Evolutionary conservation across 1,140 invertebrate genomes (phyloP).

Genomic region (Pseudachorutes palmiensis): DNA sequence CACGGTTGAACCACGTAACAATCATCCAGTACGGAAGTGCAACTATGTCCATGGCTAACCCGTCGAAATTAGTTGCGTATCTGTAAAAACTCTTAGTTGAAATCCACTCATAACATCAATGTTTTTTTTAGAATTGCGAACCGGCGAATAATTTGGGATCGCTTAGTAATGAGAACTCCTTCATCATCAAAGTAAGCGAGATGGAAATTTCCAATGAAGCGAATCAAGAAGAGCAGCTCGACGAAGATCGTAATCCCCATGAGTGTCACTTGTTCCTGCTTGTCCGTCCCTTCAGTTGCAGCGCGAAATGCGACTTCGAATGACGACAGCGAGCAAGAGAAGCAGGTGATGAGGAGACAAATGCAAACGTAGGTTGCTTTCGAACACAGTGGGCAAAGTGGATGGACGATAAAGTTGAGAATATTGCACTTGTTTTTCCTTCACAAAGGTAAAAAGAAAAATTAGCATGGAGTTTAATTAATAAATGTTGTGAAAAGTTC

Average conservation of each 20-base stretch:
- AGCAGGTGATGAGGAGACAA: constrained; percentile 21
- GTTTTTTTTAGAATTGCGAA: neutral
- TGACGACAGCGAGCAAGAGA: constrained; percentile 28
- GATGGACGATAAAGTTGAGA: constrained; percentile 29
- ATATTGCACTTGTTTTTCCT: constrained; percentile 25
- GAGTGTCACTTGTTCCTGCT: neutral
- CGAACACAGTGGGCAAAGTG: constrained; percentile 4
- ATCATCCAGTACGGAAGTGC: constrained; percentile 20
- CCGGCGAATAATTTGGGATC: neutral
- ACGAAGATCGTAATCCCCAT: neutral
- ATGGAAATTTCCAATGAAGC: constrained; percentile 34
- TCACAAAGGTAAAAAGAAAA: constrained; percentile 9
- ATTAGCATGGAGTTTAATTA: too few relatives aligned
- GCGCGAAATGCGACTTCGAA: constrained; percentile 30
- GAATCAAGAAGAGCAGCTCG: constrained; percentile 28
- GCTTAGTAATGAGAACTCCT: constrained; percentile 9
- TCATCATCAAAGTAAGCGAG: constrained; percentile 29
- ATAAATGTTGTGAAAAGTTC: too few relatives aligned
- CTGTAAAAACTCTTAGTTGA: neutral
- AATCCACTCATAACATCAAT: neutral
- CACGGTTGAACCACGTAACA: neutral
- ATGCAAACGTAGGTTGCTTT: constrained; percentile 19
- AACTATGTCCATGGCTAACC: constrained; percentile 28
- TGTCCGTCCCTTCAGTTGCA: too few relatives aligned
- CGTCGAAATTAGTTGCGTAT: constrained; percentile 20